Base-by-base conservation (phyloP, 2,888 invertebrate genomes). In the Cantharis nigra region DNA sequence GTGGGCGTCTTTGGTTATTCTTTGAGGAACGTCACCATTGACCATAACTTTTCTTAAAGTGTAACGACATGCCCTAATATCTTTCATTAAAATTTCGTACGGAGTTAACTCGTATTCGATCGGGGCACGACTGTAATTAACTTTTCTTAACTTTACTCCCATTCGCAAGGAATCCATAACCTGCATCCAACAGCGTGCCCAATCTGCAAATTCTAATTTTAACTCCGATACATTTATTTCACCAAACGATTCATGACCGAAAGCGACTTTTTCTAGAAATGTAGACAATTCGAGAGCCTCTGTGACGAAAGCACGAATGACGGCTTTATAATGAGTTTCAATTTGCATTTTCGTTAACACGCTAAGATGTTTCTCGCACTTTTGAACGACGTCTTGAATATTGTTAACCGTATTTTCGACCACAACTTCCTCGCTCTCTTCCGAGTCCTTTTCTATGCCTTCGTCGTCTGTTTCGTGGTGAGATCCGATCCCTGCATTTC, bases 11-110 rank as follows among this genome's bases (percentile, higher is more conserved):
- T 97, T 97, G 89, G 96, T 97, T 76, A 97, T 95, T 88, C 94
- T 92, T 74, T 91, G 93, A 77, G 94, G 95, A 85, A 96, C 92
- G 88, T 94, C 93, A 70, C 96, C 96, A 87, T 96, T 95, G 62
- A 96, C 93, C 92, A 92, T 92, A 80, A 93, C 93, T 90, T 97
- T 97, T 87, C 95, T 93, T 83, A 98, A 91, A 85, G 95, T 96
- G 90, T 97, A 98, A 86, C 97, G 92, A 87, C 96, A 93, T 79
- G 96, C 94, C 83, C 97, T 91, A 85, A 98, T 98, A 87, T 98
- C 98, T 87, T 98, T 97, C 95, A 98, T 97, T 75, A 98, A 92
- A 86, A 97, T 97, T 90, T 98, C 98, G 87, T 98, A 98, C 13
- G 98, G 98, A 69, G 98, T 98, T 83, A 98, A 89, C 89, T 97